Base-by-base conservation (phyloP, 2,888 invertebrate genomes). In the Parapristionchus giblindavisi region DNA sequence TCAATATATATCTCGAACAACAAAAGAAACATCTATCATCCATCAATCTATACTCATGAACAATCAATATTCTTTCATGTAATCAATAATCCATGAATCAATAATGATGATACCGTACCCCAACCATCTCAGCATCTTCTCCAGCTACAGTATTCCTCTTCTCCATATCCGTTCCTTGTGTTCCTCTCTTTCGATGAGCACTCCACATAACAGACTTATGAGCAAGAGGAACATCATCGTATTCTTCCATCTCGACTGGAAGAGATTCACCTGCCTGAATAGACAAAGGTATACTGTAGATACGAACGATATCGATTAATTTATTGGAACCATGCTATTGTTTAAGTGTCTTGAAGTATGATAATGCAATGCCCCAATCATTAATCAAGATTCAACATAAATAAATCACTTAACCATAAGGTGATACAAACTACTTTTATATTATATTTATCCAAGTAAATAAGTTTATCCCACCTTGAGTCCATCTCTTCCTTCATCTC, bases 201-300 rank as follows among this genome's bases (percentile, higher is more conserved):
- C 34, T 66, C 66, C 66, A 66, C 66, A 66, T 66, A 34, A 80
- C 76, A 6, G 79, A 77, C 63, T 80, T 80, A 63, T 80, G 79
- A 14, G 76, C 70, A 60, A 79, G 51, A 5, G 76, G 75, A 24
- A 75, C 77, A 48, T 81, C 81, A n/a, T 82, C 82, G 74, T 78
- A 77, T 11, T 80, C 76, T 34, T 82, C 82, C 72, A 77, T 71
- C 58, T 80, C 80, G 40, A 78, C 56, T 14, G 80, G 80, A 51
- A 82, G 77, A 52, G 76, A 77, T 36, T 81, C 81, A 1, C 78
- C 78, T 21, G 73, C 54, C 73, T 77, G 38, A 36, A 43, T 76
- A 71, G 56, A 61, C 68, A 2, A 77, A 14, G 48, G 11, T 48
- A 14, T 21, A 48, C 21, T 11, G 48, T 21, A 48, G 11, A n/a